Percentiles rank a stretch among this genome's conserved stretches.
Evolutionary conservation across 2,113 vertebrate genomes (phyloP).

Genomic region (Archilochus colubris): DNA sequence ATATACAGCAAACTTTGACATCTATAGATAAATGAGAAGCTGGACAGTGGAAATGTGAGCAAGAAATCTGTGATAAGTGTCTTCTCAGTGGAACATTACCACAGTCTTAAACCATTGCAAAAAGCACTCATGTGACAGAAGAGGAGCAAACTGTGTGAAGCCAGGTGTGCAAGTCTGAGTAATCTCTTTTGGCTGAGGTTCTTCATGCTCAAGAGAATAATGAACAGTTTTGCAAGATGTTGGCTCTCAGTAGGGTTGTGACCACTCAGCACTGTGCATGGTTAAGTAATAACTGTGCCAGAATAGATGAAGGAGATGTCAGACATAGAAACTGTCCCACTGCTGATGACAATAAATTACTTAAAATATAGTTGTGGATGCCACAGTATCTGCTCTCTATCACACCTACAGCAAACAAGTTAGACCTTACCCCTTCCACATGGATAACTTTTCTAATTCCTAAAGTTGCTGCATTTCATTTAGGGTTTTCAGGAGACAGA

Average conservation of each 20-base stretch:
- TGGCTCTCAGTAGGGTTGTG: background rate
- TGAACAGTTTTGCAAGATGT: background rate
- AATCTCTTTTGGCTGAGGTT: conserved; percentile 23
- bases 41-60: background rate
- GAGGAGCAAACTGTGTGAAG: conserved; percentile 2
- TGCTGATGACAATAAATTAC: background rate
- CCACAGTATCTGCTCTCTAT: background rate
- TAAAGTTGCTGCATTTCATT: background rate
- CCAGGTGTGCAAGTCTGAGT: conserved; percentile 29
- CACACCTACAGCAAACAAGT: background rate
- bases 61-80: background rate
- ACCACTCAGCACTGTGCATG: background rate
- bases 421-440: background rate
- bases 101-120: background rate
- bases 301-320: background rate
- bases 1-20: background rate
- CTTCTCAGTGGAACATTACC: background rate
- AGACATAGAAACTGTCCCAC: background rate
- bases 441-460: background rate
- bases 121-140: background rate
- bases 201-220: conserved; percentile 38
- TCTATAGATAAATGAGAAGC: background rate
- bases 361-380: background rate
- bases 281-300: background rate
- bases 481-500: background rate